Evolutionary conservation across 2,797 vertebrate genomes (phyloP).

Genomic region (Esox lucius): DNA sequence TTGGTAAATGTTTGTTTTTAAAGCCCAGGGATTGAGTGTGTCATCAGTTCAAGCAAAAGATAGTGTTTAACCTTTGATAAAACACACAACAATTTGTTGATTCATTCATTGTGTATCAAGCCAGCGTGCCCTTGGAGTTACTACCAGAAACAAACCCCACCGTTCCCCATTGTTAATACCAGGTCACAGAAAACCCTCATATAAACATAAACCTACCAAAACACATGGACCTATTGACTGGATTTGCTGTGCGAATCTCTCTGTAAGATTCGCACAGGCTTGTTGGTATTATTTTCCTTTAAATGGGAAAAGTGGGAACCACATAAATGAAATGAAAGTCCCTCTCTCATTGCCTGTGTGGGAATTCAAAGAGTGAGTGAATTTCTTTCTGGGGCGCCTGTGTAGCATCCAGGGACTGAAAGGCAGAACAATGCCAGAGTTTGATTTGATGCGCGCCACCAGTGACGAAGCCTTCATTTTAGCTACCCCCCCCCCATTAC

Average conservation of each 20-base stretch:
- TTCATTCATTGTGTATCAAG: too few species aligned
- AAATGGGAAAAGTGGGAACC: not conserved
- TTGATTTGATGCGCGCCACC: conserved; percentile 58
- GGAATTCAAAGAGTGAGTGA: not conserved
- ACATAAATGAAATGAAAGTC: conserved; percentile 34
- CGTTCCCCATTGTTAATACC: too few species aligned
- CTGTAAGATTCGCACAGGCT: conserved; percentile 62
- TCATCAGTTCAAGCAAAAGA: too few species aligned
- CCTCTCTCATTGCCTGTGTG: conserved; percentile 62
- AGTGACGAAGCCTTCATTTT: conserved; percentile 9
- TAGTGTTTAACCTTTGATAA: too few species aligned
- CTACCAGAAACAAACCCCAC: too few species aligned
- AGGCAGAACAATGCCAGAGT: conserved; percentile 39
- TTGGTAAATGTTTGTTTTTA: too few species aligned
- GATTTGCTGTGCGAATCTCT: conserved; percentile 30
- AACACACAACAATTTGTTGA: too few species aligned
- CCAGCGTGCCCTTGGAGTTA: too few species aligned
- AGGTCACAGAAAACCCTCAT: too few species aligned
- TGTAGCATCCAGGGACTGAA: conserved; percentile 23
- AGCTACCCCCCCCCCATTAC: conserved; percentile 34
- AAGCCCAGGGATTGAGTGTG: too few species aligned
- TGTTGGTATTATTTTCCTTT: not conserved
- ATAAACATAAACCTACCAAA: too few species aligned
- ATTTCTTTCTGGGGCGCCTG: conserved; percentile 48
- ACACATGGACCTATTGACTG: too few species aligned